Evolutionary conservation across 53 echinoderm and acorn worm species (phyloP), one percentile per base, ranked within the genome.

Genomic region (Patiria pectinifera): DNA sequence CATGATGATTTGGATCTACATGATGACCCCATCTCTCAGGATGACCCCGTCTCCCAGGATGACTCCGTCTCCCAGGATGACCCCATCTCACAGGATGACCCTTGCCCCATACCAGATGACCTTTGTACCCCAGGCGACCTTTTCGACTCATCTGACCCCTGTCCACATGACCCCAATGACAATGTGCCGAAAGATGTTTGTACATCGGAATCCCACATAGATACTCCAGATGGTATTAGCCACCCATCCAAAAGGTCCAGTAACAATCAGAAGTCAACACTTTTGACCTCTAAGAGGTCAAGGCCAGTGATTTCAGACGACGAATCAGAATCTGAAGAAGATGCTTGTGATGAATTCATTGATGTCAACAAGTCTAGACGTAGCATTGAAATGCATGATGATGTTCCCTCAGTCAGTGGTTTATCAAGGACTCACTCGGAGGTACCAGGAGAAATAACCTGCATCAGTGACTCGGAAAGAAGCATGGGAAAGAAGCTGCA

Each of bases 221-320:
- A 25, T 12, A 11, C 69, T 4, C 60, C 90, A 80, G 46, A 47
- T 4, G 53, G 53, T 8, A 47, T 66, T 4, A n/a, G 47, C 23
- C 18, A n/a, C 62, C 26, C 15, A 78, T 45, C 88, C 7, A 58
- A 62, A 62, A 88, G 62, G 45, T 87, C 49, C 1, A 82, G 53
- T 16, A 82, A n/a, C 21, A 49, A 43, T 82, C 75, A 35, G 19
- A 77, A 43, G 61, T 62, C 88, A 78, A 11, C 84, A 69, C 13
- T 35, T 66, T 16, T 48, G 3, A 43, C 11, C 45, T 24, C 53
- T 3, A 62, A 80, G 70, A 80, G 90, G 81, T 81, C 90, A 47
- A 80, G 87, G 35, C 82, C 87, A 11, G 87, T 86, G 9, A 53
- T 58, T 43, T 80, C 90, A 44, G 95, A 92, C 44, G 89, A 93